A percentile compares a stretch with the other conserved stretches of the same genome.
These are phyloP conservation scores for Heliconius hortense DNA, from an alignment of 2,888 invertebrate species.

Conservation along the genomic window DNA sequence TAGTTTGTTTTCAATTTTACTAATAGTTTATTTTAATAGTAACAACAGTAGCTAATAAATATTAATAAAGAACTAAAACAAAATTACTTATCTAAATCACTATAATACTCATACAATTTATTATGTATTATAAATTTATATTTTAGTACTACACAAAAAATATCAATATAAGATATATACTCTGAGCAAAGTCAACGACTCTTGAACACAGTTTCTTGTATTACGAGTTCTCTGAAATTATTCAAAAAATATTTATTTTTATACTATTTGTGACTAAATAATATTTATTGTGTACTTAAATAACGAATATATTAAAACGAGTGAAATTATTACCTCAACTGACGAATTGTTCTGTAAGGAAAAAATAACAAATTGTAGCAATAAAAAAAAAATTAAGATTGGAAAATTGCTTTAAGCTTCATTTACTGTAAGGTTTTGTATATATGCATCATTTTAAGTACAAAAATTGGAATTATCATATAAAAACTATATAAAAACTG, in stretches of 20 bases:
- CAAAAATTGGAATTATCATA: too few relatives aligned
- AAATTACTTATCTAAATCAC: neutral
- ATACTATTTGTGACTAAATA: neutral
- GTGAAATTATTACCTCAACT: conserved; percentile 26
- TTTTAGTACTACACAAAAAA: neutral
- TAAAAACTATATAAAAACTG: too few relatives aligned
- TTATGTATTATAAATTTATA: neutral
- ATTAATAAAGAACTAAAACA: too few relatives aligned
- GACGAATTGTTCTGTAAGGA: conserved; percentile 29
- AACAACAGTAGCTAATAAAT: too few relatives aligned
- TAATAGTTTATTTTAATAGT: too few relatives aligned
- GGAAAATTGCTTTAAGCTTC: neutral
- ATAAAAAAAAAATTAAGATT: neutral
- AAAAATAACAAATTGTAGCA: neutral
- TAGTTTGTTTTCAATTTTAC: too few relatives aligned
- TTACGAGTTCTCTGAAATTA: conserved; percentile 65
- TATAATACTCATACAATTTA: too few relatives aligned
- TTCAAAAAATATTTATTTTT: conserved; percentile 1
- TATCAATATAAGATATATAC: conserved; percentile 48
- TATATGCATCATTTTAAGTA: too few relatives aligned
- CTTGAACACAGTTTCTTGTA: conserved; percentile 69
- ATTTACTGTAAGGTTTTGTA: too few relatives aligned
- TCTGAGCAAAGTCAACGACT: conserved; percentile 70
- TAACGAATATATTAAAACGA: neutral
- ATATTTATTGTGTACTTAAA: neutral